These are phyloP conservation scores for Hyles lineata DNA, from an alignment of 2,888 invertebrate species.

Conservation along the genomic window DNA sequence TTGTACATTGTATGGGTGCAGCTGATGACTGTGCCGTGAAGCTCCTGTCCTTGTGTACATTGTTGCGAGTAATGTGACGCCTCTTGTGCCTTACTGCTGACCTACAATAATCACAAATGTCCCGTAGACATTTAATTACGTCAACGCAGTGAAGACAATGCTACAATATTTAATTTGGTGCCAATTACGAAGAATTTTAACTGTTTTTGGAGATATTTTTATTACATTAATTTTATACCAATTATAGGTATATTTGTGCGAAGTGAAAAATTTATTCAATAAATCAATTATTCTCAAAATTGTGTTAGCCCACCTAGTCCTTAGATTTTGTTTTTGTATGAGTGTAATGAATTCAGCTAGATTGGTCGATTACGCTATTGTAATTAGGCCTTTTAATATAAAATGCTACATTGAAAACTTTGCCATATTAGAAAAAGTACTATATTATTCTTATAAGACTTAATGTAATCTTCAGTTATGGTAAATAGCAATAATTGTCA, in stretches of 20 bases:
- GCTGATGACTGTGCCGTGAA: constrained; percentile 57
- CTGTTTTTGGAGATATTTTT: constrained; percentile 49
- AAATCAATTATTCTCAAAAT: constrained; percentile 59
- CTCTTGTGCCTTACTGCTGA: constrained; percentile 56
- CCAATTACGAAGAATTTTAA: constrained; percentile 58
- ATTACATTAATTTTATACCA: constrained; percentile 53
- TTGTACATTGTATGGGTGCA: constrained; percentile 65
- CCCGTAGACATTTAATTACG: constrained; percentile 16
- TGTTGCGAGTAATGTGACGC: constrained; percentile 37
- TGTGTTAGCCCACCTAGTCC: constrained; percentile 83
- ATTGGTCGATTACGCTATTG: constrained; percentile 67
- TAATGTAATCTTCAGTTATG: constrained; percentile 74
- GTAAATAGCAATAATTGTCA: constrained; percentile 70
- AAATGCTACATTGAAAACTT: constrained; percentile 85
- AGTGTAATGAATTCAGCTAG: constrained; percentile 69
- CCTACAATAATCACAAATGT: constrained; percentile 30
- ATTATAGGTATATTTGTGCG: constrained; percentile 44
- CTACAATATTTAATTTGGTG: constrained; percentile 45
- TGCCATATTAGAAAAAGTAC: constrained; percentile 84
- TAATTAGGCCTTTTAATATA: constrained; percentile 70
- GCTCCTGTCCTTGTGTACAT: constrained; percentile 39
- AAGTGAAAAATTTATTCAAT: constrained; percentile 37
- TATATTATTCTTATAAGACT: constrained; percentile 78
- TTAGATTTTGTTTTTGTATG: constrained; percentile 70
- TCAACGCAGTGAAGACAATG: constrained; percentile 32